These are phyloP conservation scores for Echinops telfairi DNA, from an alignment of 2,113 vertebrate genomes.

Conservation along the genomic window DNA sequence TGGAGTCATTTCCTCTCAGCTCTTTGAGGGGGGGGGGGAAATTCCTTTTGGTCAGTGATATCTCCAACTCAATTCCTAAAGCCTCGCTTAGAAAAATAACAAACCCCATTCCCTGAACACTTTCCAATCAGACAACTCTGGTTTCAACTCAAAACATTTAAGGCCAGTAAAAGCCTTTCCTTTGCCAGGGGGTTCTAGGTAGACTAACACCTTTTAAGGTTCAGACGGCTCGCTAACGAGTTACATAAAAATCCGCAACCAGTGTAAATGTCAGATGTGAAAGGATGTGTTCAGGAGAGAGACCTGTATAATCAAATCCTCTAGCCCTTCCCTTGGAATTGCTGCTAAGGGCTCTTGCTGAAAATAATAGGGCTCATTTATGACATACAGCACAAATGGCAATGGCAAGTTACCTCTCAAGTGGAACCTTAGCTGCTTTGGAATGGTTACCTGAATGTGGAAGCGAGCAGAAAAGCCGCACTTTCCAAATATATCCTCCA, in stretches of 20 bases:
- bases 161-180: constrained; percentile 72
- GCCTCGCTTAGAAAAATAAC: constrained; percentile 85
- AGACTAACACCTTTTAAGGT: constrained; percentile 76
- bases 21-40: constrained; percentile 87
- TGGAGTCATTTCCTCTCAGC: constrained; percentile 93
- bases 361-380: constrained; percentile 71
- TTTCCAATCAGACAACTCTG: constrained; percentile 76
- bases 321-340: constrained; percentile 20
- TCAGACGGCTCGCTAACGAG: constrained; percentile 64
- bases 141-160: constrained; percentile 76
- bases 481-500: constrained; percentile 72
- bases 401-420: constrained; percentile 73
- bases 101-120: constrained; percentile 61
- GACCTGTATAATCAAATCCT: constrained; percentile 67
- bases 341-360: constrained; percentile 62
- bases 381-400: constrained; percentile 29
- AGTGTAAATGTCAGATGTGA: constrained; percentile 68
- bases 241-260: constrained; percentile 77
- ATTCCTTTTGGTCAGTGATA: constrained; percentile 90
- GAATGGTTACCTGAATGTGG: constrained; percentile 74
- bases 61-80: constrained; percentile 89
- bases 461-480: constrained; percentile 67
- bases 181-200: constrained; percentile 70
- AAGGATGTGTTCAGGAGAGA: constrained; percentile 62
- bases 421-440: neutral